Evolutionary conservation across 92 coral and sea anemone species (phyloP), one percentile per base, ranked within the genome.

Genomic region (Pocillopora meandrina): DNA sequence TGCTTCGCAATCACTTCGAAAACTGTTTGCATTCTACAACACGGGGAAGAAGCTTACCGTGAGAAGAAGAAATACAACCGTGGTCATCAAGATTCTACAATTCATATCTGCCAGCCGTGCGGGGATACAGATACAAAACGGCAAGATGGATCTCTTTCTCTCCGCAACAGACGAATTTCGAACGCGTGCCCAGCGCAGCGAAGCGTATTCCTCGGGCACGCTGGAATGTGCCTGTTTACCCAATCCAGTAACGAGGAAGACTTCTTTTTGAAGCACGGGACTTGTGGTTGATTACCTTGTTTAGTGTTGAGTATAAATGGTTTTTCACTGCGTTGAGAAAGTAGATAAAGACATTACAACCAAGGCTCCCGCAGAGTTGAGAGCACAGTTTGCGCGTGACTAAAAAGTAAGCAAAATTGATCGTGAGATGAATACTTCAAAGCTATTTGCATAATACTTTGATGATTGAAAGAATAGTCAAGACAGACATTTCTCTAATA

Each of bases 381-480:
- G 65, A 9, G 16, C 71, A 42, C 52, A 42, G 58, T 58, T 68
- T 80, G 84, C 65, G 84, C 76, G 68, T 80, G 73, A 65, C 82
- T 62, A 18, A 18, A 17, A 64, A 66, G 55, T 56, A 66, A 69
- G 61, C 77, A 20, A 64, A 70, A 31, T 58, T 81, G 71, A 36
- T 31, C n/a, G 70, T 35, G 11, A 14, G 36, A n/a, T 58, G 74
- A 70, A 70, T 80, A 16, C 60, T 14, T 81, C 20, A 33, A 33
- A 62, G 59, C 19, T 47, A 71, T 81, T 81, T 81, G 85, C 85
- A 81, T 81, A 81, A 71, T 71, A 49, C 52, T 59, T 33, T 18
- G 17, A n/a, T 17, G 61, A 42, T 65, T 49, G 56, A 65, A 56
- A 65, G 61, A 13, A 26, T 13, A 65, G 63, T 18, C 42, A 12